Percentiles rank a stretch among this genome's conserved stretches.
Conservation (phyloP, 2,113 vertebrate genomes). For the Pedionomus torquatus region DNA sequence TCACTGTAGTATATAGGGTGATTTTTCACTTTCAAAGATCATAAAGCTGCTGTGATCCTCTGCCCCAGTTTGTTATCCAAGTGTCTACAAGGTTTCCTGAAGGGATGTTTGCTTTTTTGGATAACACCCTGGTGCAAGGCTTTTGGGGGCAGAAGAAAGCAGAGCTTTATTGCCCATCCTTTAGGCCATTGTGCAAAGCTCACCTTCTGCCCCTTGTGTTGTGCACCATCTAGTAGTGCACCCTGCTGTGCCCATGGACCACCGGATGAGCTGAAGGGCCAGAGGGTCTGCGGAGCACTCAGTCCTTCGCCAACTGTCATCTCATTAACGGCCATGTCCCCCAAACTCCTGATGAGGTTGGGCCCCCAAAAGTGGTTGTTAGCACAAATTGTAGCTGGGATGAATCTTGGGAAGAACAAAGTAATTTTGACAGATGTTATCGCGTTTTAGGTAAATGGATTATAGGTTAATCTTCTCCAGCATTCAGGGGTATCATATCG, state of each 20-base stretch:
- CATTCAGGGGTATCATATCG: neutral
- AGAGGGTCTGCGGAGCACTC: neutral
- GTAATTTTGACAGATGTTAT: neutral
- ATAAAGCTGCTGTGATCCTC: neutral
- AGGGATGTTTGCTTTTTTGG: neutral
- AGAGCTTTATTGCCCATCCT: neutral
- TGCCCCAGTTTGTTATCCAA: neutral
- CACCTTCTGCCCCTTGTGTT: too few species aligned
- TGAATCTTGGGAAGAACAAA: neutral
- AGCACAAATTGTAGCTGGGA: neutral
- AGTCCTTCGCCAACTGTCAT: neutral
- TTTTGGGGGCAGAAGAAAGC: neutral
- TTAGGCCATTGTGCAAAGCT: neutral
- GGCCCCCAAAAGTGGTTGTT: neutral
- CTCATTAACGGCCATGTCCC: neutral
- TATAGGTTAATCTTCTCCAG: neutral
- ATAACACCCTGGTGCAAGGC: neutral
- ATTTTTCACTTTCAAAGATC: neutral
- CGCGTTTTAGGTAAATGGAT: neutral
- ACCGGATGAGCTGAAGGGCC: neutral
- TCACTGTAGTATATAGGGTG: neutral
- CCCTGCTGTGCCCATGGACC: rapidly evolving
- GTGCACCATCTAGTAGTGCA: rapidly evolving
- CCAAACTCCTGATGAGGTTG: neutral
- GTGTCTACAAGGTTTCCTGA: neutral